These are phyloP conservation scores for Cephus pygmeus DNA, from an alignment of 2,888 invertebrate species.

Conservation along the genomic window DNA sequence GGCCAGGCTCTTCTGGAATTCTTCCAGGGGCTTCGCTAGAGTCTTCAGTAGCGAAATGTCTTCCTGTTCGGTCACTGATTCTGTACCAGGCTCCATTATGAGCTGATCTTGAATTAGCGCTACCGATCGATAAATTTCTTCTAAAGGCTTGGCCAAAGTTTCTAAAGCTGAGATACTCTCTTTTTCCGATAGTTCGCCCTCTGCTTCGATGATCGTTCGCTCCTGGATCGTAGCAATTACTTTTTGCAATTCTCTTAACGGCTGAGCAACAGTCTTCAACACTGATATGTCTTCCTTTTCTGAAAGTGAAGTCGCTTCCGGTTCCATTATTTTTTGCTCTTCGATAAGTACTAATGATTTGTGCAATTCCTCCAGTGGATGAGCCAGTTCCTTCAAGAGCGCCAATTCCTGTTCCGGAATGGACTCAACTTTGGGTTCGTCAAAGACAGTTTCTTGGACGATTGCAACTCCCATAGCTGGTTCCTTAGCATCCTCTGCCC, in stretches of 20 bases:
- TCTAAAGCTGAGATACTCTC: conserved; percentile 72
- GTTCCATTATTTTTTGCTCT: conserved; percentile 42
- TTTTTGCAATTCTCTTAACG: conserved; percentile 66
- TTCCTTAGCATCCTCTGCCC: conserved; percentile 37
- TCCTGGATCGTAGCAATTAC: conserved; percentile 68
- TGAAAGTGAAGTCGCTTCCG: conserved; percentile 21
- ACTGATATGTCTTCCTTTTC: conserved; percentile 38
- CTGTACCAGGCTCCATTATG: conserved; percentile 47
- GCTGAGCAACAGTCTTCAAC: conserved; percentile 64
- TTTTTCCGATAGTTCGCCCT: conserved; percentile 69
- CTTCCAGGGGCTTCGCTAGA: conserved; percentile 47
- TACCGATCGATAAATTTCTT: conserved; percentile 61
- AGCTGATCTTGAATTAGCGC: conserved; percentile 58
- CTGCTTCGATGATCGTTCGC: conserved; percentile 66
- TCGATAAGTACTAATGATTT: conserved; percentile 52
- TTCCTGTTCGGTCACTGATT: conserved; percentile 8
- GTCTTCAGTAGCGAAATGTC: conserved; percentile 36
- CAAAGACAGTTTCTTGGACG: background rate
- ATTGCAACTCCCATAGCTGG: conserved; percentile 11
- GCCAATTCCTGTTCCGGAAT: conserved; percentile 24
- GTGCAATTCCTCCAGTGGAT: conserved; percentile 51
- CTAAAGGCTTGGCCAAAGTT: conserved; percentile 69
- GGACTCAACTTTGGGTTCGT: conserved; percentile 16
- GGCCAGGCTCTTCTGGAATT: conserved; percentile 47
- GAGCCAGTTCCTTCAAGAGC: conserved; percentile 43